Percentiles rank a stretch among this genome's conserved stretches.
Conservation (phyloP, 2,888 invertebrate species). For the Limnephilus rhombicus region DNA sequence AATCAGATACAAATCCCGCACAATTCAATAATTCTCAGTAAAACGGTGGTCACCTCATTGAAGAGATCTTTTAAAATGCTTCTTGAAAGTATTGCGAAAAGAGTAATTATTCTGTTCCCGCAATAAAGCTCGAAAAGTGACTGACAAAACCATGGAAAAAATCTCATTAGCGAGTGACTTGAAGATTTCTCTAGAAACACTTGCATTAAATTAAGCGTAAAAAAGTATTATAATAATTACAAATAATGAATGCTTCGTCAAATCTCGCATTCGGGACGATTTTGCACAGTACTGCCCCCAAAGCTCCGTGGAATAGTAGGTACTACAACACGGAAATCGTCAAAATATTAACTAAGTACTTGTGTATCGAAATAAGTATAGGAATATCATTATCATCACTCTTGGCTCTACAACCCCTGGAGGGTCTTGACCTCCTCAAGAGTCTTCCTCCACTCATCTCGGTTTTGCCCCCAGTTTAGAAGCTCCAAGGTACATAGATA, state of each 20-base stretch:
- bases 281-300: not conserved
- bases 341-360: too few relatives aligned
- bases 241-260: not conserved
- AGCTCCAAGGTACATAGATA: too few relatives aligned
- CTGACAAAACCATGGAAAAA: not conserved
- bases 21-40: not conserved
- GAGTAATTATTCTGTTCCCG: not conserved
- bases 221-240: too few relatives aligned
- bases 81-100: not conserved
- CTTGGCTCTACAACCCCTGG: too few relatives aligned
- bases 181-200: not conserved
- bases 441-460: too few relatives aligned
- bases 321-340: too few relatives aligned
- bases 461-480: too few relatives aligned
- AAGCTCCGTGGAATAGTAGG: too few relatives aligned
- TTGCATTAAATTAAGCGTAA: not conserved
- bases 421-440: too few relatives aligned
- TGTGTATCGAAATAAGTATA: too few relatives aligned
- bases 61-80: not conserved
- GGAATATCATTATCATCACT: too few relatives aligned
- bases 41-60: not conserved
- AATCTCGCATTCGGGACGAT: not conserved
- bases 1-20: not conserved
- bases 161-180: not conserved
- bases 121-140: not conserved